Percentiles rank a stretch among this genome's conserved stretches.
phyloP scores from a whole-genome alignment of 2,888 invertebrate genomes.

The Leucoma salicis region DNA sequence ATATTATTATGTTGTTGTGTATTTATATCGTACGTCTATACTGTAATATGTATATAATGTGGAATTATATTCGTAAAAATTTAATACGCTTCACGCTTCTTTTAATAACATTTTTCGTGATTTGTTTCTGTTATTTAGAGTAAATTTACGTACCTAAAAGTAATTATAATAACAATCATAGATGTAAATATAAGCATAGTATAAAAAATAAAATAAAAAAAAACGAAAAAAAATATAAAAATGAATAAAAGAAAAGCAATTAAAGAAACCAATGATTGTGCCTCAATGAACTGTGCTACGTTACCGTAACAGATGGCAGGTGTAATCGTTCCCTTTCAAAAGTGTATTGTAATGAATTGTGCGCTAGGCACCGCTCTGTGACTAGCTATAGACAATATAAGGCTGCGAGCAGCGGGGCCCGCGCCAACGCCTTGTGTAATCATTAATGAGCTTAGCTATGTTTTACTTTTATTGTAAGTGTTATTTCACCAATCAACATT shows the following conservation, averaged over 20 bases:
- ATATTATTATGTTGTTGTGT: constrained; percentile 81
- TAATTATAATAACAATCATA: constrained; percentile 80
- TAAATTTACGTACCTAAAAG: constrained; percentile 82
- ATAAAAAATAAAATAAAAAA: constrained; percentile 46
- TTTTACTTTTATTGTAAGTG: constrained; percentile 81
- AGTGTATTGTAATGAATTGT: constrained; percentile 66
- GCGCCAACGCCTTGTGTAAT: constrained; percentile 75
- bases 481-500: constrained; percentile 81
- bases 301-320: constrained; percentile 80
- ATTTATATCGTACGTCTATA: constrained; percentile 77
- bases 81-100: constrained; percentile 81
- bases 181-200: constrained; percentile 58
- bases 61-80: constrained; percentile 78
- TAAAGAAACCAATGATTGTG: constrained; percentile 82
- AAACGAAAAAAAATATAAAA: constrained; percentile 48
- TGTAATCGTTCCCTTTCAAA: constrained; percentile 69
- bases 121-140: constrained; percentile 81
- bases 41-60: constrained; percentile 81
- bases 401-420: constrained; percentile 63
- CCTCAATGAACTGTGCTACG: constrained; percentile 82
- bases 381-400: constrained; percentile 62
- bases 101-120: constrained; percentile 76
- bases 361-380: constrained; percentile 57
- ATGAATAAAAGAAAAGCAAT: constrained; percentile 74
- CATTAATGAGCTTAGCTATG: constrained; percentile 81